These are phyloP conservation scores for Panagrolaimus sp. DNA, from an alignment of 1,140 invertebrate species.

Conservation along the genomic window DNA sequence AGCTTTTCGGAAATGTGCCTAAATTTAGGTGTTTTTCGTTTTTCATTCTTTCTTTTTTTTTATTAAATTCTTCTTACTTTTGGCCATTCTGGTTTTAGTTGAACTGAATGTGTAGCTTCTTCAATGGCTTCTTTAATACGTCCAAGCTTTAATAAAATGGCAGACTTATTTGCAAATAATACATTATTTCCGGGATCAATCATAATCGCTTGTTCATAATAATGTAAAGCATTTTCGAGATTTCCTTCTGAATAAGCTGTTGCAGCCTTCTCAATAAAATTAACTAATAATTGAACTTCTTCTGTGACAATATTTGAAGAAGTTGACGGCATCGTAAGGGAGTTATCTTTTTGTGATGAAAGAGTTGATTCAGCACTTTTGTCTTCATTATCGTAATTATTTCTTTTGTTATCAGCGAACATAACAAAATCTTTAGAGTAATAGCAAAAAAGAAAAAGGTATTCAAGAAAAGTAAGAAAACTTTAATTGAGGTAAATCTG, in stretches of 20 bases:
- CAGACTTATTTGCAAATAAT: conserved; percentile 68
- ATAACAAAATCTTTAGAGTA: too few relatives aligned
- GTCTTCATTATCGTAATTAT: too few relatives aligned
- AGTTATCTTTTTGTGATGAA: too few relatives aligned
- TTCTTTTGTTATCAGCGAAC: too few relatives aligned
- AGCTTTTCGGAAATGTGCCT: conserved; percentile 25
- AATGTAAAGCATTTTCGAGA: conserved; percentile 9
- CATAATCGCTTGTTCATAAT: conserved; percentile 56
- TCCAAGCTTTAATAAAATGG: conserved; percentile 67
- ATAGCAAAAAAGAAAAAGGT: too few relatives aligned
- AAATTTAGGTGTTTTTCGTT: background rate
- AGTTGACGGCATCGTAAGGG: background rate
- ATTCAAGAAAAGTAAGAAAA: too few relatives aligned
- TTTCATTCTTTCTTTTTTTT: background rate
- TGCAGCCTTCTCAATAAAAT: conserved; percentile 17
- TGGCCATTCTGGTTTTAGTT: conserved; percentile 69
- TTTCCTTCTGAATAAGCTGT: background rate
- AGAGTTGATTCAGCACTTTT: too few relatives aligned
- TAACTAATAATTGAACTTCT: conserved; percentile 14
- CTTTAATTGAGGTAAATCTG: too few relatives aligned
- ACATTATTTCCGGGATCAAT: conserved; percentile 70
- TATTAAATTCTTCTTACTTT: conserved; percentile 65
- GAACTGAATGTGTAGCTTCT: conserved; percentile 69
- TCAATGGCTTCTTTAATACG: conserved; percentile 68
- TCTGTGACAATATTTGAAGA: conserved; percentile 2